Conservation (phyloP, 2,113 vertebrate genomes). For the Mesembrinibis cayennensis region DNA sequence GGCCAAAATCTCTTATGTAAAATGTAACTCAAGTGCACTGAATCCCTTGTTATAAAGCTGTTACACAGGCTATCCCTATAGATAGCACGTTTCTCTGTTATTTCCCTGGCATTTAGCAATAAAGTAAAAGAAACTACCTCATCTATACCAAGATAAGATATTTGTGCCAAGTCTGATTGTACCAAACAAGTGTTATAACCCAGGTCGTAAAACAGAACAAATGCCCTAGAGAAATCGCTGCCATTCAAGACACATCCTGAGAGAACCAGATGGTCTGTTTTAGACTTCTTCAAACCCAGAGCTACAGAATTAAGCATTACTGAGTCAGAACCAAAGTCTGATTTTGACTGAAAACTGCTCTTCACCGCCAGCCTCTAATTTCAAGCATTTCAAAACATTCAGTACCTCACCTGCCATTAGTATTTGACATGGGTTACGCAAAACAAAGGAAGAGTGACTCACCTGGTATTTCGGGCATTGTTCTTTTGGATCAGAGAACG, state of each 20-base stretch:
- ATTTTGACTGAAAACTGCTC: neutral
- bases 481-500: conserved; percentile 85
- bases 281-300: neutral
- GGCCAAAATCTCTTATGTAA: conserved; percentile 68
- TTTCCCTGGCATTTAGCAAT: neutral
- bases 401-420: neutral
- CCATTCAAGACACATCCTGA: neutral
- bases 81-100: neutral
- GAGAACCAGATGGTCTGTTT: conserved; percentile 13
- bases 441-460: neutral
- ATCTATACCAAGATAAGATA: neutral
- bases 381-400: neutral
- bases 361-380: neutral
- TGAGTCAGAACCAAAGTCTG: neutral
- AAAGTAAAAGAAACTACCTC: neutral
- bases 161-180: neutral
- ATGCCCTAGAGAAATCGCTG: neutral
- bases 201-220: neutral
- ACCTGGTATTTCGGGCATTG: conserved; percentile 91
- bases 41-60: neutral
- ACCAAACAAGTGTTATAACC: accelerated
- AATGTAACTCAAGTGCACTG: conserved; percentile 48
- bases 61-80: neutral
- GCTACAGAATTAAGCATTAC: neutral
- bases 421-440: neutral